Evolutionary conservation across 2,888 invertebrate species (phyloP).

Genomic region (Sphaerophoria rueppellii): DNA sequence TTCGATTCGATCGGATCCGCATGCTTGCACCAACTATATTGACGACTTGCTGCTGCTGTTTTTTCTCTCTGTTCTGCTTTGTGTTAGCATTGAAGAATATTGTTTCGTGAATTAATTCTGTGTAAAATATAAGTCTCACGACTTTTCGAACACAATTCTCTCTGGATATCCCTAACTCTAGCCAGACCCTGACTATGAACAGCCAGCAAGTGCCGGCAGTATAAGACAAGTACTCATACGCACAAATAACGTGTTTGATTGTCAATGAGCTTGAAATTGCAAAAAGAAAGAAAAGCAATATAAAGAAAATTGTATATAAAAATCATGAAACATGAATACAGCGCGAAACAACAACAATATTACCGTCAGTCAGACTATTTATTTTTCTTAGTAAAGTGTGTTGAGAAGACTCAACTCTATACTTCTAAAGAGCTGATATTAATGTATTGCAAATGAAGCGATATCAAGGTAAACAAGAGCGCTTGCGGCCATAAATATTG

Average conservation of each 20-base stretch:
- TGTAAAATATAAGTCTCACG: constrained; percentile 48
- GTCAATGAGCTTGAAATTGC: constrained; percentile 74
- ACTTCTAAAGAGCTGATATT: constrained; percentile 30
- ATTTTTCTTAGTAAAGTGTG: constrained; percentile 19
- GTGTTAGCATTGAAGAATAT: constrained; percentile 20
- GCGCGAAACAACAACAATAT: constrained; percentile 49
- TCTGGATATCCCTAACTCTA: constrained; percentile 47
- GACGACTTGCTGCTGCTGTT: constrained; percentile 36
- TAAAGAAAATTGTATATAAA: not conserved
- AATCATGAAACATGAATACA: constrained; percentile 40
- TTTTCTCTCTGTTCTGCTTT: not conserved
- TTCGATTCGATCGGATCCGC: constrained; percentile 34
- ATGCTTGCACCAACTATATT: constrained; percentile 34
- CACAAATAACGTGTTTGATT: constrained; percentile 44
- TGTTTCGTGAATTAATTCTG: constrained; percentile 14
- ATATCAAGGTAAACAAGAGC: constrained; percentile 68
- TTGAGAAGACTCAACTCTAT: constrained; percentile 47
- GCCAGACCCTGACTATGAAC: constrained; percentile 33
- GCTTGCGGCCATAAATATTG: constrained; percentile 63
- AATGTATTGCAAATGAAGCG: constrained; percentile 59
- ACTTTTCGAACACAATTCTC: constrained; percentile 42
- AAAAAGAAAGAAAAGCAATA: constrained; percentile 54
- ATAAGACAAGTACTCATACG: constrained; percentile 36
- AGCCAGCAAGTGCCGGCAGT: constrained; percentile 42
- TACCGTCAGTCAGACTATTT: constrained; percentile 22